phyloP scores from a whole-genome alignment of 2,113 vertebrate species.

The Meriones unguiculatus region DNA sequence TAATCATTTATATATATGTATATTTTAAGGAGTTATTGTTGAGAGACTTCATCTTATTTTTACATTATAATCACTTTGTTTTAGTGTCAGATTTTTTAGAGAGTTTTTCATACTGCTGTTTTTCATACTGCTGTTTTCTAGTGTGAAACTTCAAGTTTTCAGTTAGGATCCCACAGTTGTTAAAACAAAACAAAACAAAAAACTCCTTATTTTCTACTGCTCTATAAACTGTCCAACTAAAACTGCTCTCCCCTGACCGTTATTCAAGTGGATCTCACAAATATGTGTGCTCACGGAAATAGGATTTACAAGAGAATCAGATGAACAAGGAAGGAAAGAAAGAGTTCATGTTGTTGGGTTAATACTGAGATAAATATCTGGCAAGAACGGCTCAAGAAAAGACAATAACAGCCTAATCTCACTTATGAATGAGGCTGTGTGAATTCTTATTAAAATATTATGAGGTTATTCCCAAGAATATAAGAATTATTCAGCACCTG shows the following conservation, averaged over 20 bases:
- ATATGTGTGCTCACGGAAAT: neutral
- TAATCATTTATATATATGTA: neutral
- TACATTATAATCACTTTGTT: slow-evolving; percentile 29
- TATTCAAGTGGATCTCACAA: neutral
- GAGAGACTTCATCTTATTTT: slow-evolving; percentile 34
- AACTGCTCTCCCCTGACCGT: neutral
- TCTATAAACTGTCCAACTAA: neutral
- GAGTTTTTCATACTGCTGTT: slow-evolving; percentile 42
- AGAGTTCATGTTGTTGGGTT: neutral
- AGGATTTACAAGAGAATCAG: neutral
- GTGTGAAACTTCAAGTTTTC: neutral
- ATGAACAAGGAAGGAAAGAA: neutral
- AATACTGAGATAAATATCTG: neutral
- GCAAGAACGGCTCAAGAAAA: neutral
- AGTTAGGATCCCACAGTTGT: neutral
- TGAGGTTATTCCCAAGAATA: neutral
- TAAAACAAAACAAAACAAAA: slow-evolving; percentile 8
- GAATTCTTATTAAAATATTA: neutral
- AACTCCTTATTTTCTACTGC: neutral
- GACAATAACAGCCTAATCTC: neutral
- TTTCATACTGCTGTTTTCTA: slow-evolving; percentile 43
- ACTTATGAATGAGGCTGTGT: neutral
- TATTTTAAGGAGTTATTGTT: neutral
- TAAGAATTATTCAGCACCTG: neutral
- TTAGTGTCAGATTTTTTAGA: neutral